Conservation (phyloP, 53 echinoderm and acorn worm genomes). For the Henricia sp. region DNA sequence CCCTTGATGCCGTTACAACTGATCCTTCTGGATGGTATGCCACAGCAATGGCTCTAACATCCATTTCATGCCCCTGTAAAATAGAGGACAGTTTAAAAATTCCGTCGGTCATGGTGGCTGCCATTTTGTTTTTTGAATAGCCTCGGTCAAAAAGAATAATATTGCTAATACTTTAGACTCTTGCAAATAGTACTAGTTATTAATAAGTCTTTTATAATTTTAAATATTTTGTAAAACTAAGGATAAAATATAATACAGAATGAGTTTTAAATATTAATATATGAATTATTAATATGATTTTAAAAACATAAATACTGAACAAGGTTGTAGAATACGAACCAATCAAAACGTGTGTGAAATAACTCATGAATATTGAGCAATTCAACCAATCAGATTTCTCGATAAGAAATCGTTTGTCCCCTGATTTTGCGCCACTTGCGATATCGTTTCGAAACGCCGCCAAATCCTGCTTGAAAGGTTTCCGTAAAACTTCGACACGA, state of each 20-base stretch:
- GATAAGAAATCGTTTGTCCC: constrained; percentile 28
- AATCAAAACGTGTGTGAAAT: constrained; percentile 16
- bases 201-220: too few relatives aligned
- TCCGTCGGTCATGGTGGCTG: constrained; percentile 51
- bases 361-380: background rate
- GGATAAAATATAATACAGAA: background rate
- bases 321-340: constrained; percentile 20
- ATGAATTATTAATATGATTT: background rate
- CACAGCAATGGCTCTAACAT: constrained; percentile 86
- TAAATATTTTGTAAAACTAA: background rate
- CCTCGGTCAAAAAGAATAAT: background rate
- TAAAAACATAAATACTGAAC: background rate
- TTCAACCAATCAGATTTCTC: constrained; percentile 23
- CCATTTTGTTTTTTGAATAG: constrained; percentile 17
- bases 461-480: background rate
- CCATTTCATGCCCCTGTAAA: constrained; percentile 91
- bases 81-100: constrained; percentile 77
- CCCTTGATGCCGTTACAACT: constrained; percentile 91
- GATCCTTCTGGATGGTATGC: constrained; percentile 73
- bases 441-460: constrained; percentile 66
- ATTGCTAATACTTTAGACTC: too few relatives aligned
- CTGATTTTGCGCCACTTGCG: constrained; percentile 69
- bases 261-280: background rate
- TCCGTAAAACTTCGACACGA: background rate
- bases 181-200: too few relatives aligned